Conservation (phyloP, 2,113 vertebrate genomes). For the Megaptera novaeangliae region DNA sequence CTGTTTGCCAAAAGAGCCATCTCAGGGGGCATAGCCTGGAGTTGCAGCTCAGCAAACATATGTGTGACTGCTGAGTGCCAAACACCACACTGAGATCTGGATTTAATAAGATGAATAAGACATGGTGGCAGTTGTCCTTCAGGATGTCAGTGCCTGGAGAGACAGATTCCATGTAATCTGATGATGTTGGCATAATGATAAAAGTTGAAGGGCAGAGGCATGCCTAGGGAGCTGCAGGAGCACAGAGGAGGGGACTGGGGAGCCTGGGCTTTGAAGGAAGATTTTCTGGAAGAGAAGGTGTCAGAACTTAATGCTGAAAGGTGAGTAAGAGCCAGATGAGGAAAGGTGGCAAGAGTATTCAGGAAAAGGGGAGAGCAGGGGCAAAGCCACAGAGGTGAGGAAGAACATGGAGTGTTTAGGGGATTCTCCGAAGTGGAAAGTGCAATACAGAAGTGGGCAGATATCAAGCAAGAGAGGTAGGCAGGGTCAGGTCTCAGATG, state of each 20-base stretch:
- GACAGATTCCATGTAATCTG: not conserved
- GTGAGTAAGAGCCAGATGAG: not conserved
- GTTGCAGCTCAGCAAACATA: not conserved
- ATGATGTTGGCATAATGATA: no score
- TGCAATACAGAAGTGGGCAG: not conserved
- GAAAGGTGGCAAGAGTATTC: not conserved
- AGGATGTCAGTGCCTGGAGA: not conserved
- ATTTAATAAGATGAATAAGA: not conserved
- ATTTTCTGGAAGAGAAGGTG: not conserved
- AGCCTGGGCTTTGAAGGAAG: not conserved
- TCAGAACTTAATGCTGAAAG: not conserved
- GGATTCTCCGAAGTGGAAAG: no score
- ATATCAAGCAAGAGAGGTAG: not conserved
- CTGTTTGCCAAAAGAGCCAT: not conserved
- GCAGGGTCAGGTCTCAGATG: not conserved
- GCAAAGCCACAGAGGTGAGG: not conserved
- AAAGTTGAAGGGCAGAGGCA: not conserved
- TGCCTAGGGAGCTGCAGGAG: not conserved
- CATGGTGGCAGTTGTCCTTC: not conserved
- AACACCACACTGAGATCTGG: not conserved
- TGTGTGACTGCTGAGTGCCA: not conserved
- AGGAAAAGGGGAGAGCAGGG: not conserved
- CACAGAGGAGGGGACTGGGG: not conserved
- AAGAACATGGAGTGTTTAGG: not conserved
- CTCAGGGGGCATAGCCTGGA: not conserved